These are phyloP conservation scores for Pachycephala philippinensis DNA, from an alignment of 2,113 vertebrate genomes.

Conservation along the genomic window DNA sequence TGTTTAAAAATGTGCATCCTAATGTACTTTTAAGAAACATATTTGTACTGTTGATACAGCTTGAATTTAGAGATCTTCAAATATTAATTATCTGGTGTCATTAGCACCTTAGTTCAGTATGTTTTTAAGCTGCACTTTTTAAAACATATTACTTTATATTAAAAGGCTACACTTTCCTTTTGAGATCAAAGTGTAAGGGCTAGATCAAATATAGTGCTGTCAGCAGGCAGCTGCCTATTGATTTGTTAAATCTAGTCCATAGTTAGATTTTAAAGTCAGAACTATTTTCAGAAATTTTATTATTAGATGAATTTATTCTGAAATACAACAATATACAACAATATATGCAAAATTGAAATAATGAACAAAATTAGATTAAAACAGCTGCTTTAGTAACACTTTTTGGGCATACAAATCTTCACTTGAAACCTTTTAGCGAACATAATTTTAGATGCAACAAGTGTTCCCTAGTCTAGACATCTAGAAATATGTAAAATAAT, in stretches of 20 bases:
- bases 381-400: background rate
- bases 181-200: background rate
- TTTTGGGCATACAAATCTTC: background rate
- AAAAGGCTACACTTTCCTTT: background rate
- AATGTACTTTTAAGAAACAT: background rate
- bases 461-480: background rate
- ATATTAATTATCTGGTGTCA: background rate
- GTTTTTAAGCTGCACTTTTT: background rate
- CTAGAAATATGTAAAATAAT: background rate
- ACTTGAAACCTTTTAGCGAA: background rate
- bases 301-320: background rate
- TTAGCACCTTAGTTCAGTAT: background rate
- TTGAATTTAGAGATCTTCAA: background rate
- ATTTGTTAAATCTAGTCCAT: background rate
- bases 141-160: background rate
- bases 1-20: background rate
- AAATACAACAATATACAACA: background rate
- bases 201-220: background rate
- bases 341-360: background rate
- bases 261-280: background rate
- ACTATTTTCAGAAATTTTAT: background rate
- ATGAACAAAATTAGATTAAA: background rate
- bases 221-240: background rate
- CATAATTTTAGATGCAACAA: background rate
- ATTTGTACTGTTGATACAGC: background rate